A percentile compares a stretch with the other conserved stretches of the same genome.
phyloP scores from a whole-genome alignment of 2,113 vertebrate genomes.

The Anas platyrhynchos region DNA sequence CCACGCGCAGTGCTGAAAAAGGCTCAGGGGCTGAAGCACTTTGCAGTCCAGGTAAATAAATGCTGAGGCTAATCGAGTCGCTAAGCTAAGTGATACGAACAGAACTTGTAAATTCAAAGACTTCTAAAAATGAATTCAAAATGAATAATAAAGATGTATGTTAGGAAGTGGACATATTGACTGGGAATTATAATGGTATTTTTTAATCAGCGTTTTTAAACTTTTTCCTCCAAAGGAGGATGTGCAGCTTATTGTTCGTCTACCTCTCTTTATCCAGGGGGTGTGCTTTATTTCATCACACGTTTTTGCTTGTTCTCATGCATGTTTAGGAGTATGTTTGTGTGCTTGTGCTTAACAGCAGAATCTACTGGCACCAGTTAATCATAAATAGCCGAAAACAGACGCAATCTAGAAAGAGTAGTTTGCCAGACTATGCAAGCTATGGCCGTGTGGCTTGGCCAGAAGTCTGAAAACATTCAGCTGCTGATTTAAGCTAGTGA shows the following conservation, averaged over 20 bases:
- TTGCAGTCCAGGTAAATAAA: conserved; percentile 69
- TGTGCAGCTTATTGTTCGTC: background rate
- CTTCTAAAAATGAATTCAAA: background rate
- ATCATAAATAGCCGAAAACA: background rate
- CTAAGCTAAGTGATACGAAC: background rate
- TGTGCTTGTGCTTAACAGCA: background rate
- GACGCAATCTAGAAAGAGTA: too few relatives aligned
- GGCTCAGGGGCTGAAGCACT: conserved; percentile 48
- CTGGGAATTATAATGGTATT: background rate
- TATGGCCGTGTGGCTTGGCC: fast-evolving
- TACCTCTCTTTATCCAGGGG: background rate
- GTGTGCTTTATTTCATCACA: background rate
- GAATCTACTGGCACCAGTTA: background rate
- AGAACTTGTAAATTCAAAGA: background rate
- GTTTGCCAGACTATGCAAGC: background rate
- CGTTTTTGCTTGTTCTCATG: fast-evolving
- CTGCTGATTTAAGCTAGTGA: background rate
- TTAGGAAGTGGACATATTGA: background rate
- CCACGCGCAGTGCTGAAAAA: conserved; percentile 80
- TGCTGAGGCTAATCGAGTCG: background rate
- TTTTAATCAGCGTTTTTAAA: background rate
- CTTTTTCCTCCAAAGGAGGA: background rate
- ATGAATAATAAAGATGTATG: fast-evolving
- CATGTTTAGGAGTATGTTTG: fast-evolving
- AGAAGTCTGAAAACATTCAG: background rate